phyloP scores from a whole-genome alignment of 2,797 vertebrate species.

The Heteromormyrus szaboi region DNA sequence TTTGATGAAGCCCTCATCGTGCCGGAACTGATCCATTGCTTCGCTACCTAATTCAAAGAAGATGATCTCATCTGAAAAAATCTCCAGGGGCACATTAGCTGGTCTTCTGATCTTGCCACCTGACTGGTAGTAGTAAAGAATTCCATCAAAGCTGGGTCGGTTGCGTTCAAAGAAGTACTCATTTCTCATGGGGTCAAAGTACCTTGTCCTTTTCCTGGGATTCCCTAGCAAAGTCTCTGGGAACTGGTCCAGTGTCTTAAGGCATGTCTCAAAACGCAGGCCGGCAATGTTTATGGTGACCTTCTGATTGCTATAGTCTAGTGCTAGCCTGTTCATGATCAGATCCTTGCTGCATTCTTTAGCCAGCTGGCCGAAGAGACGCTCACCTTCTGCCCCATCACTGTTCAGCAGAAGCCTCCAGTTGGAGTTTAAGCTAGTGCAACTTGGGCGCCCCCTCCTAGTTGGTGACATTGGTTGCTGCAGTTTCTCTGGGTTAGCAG shows the following conservation, averaged over 20 bases:
- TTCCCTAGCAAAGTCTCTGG: constrained; percentile 88
- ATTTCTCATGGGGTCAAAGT: constrained; percentile 95
- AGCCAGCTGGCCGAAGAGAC: constrained; percentile 70
- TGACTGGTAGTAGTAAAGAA: constrained; percentile 94
- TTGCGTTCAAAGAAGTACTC: constrained; percentile 96
- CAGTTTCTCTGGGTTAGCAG: not conserved
- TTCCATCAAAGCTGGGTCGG: constrained; percentile 92
- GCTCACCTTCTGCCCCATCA: constrained; percentile 73
- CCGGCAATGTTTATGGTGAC: constrained; percentile 93
- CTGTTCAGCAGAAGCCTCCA: constrained; percentile 72
- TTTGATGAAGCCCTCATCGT: constrained; percentile 94
- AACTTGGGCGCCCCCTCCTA: constrained; percentile 59
- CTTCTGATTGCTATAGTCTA: constrained; percentile 80
- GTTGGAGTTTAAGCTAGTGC: constrained; percentile 75
- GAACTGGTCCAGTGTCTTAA: constrained; percentile 85
- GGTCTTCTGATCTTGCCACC: constrained; percentile 91
- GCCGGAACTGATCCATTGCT: constrained; percentile 90
- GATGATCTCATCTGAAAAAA: constrained; percentile 89
- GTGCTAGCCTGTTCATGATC: constrained; percentile 64
- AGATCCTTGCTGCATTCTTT: constrained; percentile 74
- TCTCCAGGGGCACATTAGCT: constrained; percentile 84
- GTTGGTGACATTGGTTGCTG: constrained; percentile 46
- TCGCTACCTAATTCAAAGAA: constrained; percentile 89
- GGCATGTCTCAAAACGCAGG: constrained; percentile 85
- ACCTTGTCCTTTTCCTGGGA: constrained; percentile 79